Evolutionary conservation across 1,140 invertebrate genomes (phyloP).

Genomic region (Drosophila suzukii): DNA sequence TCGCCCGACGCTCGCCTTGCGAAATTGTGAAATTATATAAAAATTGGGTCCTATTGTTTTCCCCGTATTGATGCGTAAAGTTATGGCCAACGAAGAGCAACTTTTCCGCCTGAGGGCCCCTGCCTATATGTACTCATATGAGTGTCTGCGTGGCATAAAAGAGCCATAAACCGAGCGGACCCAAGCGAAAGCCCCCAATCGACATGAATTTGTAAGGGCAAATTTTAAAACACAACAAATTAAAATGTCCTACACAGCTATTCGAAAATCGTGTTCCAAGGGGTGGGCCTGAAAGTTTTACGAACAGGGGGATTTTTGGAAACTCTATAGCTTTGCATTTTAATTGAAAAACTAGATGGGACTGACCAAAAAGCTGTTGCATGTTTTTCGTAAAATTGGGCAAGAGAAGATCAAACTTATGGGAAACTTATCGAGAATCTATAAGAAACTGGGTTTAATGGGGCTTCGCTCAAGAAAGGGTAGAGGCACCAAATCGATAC

Average conservation of each 20-base stretch:
- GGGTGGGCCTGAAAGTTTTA: not conserved
- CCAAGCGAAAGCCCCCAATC: conserved; percentile 8
- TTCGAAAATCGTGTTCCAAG: conserved; percentile 1
- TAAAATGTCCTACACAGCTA: conserved; percentile 52
- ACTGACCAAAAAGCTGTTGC: not conserved
- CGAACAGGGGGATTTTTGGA: conserved; percentile 1
- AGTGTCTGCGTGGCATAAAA: conserved; percentile 18
- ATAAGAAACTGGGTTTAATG: not conserved
- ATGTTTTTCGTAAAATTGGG: conserved; percentile 1
- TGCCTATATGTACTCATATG: not conserved
- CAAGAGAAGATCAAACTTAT: too few relatives aligned
- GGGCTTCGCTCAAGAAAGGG: not conserved
- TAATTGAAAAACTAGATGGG: conserved; percentile 21
- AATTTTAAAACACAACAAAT: conserved; percentile 65
- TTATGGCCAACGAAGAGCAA: conserved; percentile 15
- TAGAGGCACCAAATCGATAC: not conserved
- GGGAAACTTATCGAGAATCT: not conserved
- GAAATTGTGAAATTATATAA: conserved; percentile 64
- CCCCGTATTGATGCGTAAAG: conserved; percentile 42
- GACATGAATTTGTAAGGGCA: conserved; percentile 42
- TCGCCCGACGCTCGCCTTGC: conserved; percentile 5
- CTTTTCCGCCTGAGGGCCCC: conserved; percentile 22
- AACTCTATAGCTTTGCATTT: conserved; percentile 22
- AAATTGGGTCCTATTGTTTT: conserved; percentile 65
- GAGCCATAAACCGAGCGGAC: conserved; percentile 15